Evolutionary conservation across 53 echinoderm and acorn worm genomes (phyloP), one percentile per base, ranked within the genome.

Genomic region (Echinometra lucunter): DNA sequence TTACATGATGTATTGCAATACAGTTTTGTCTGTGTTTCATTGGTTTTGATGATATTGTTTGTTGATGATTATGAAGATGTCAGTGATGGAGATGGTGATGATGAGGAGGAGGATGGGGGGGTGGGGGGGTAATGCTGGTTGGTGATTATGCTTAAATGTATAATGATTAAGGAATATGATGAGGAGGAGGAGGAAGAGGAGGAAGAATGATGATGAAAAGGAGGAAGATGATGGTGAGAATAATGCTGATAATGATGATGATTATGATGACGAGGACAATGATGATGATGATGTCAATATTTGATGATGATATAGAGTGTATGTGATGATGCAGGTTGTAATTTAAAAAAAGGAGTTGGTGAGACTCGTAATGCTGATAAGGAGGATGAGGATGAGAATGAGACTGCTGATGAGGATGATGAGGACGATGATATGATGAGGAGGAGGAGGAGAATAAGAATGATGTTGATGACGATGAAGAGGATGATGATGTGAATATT

Each of bases 251-350:
- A 6, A 58, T 89, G 57, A 89, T 57, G 89, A 32, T 89, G 57
- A 89, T 89, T 28, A 18, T 57, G 89, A 89, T 88, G 88, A 9
- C 56, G 88, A 53, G n/a, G 57, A 35, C 28, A 57, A 30, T 88
- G 35, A 57, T 85, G 85, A 45, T 85, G 47, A 45, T 45, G 85
- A 85, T 85, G 74, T 32, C 18, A 34, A 37, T 18, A 45, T 6
- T 44, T 83, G 83, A 23, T 82, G 83, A 45, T 83, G 19, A 25
- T 40, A 3, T 44, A 32, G 44, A 44, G 10, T 1, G 32, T 72
- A 72, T 72, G 32, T 72, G 28, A 66, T 17, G 19, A 66, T 13
- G 66, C 21, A 56, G 7, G 56, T 87, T 37, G 3, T 47, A 13
- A 47, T 87, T 1, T 37, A 25, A 38, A 87, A 45, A 23, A 53